Percentiles rank a stretch among this genome's conserved stretches.
Conservation (phyloP, 92 coral and sea anemone species). For the Umimayanthus chanpuru region DNA sequence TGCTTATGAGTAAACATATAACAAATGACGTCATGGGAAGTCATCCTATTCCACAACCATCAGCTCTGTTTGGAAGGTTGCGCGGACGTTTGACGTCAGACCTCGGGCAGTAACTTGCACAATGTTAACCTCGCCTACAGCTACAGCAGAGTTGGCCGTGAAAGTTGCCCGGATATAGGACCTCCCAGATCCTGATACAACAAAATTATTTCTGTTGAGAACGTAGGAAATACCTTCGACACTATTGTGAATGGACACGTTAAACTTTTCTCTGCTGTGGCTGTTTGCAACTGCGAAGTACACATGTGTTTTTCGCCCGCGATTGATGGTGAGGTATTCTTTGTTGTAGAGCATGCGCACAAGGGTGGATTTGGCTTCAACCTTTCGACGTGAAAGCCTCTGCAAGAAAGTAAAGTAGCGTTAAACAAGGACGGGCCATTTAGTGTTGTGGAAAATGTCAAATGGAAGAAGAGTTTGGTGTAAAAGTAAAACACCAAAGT, state of each 20-base stretch:
- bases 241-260: background rate
- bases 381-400: conserved; percentile 26
- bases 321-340: background rate
- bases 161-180: conserved; percentile 11
- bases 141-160: background rate
- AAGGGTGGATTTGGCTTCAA: background rate
- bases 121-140: background rate
- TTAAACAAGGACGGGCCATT: background rate
- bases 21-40: too few species aligned
- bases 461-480: background rate
- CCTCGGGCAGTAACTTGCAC: conserved; percentile 20
- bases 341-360: conserved; percentile 37
- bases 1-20: too few species aligned
- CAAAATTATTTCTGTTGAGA: background rate
- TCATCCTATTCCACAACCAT: background rate
- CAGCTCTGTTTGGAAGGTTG: conserved; percentile 17
- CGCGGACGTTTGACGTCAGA: background rate
- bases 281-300: conserved; percentile 16
- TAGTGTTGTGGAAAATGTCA: background rate
- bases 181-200: background rate
- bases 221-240: background rate
- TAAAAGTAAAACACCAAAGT: background rate
- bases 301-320: background rate
- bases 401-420: background rate
- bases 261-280: background rate